A percentile compares a stretch with the other conserved stretches of the same genome.
These are phyloP conservation scores for Eremobia ochroleuca DNA, from an alignment of 2,888 invertebrate genomes.

Conservation along the genomic window DNA sequence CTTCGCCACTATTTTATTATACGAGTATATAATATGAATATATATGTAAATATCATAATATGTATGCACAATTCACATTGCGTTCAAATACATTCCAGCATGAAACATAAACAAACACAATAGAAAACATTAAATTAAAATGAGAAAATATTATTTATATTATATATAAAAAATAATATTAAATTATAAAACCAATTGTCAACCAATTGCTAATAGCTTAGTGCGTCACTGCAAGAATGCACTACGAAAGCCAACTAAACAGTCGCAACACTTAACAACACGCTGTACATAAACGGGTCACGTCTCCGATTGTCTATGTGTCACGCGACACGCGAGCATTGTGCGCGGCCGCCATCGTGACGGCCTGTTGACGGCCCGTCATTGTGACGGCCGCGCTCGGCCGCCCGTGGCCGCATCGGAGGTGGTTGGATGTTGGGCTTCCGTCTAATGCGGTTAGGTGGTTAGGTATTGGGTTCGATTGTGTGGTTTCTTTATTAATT, in stretches of 20 bases:
- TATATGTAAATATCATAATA: no score
- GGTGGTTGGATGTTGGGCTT: constrained; percentile 13
- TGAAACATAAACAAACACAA: no score
- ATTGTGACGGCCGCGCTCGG: constrained; percentile 52
- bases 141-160: no score
- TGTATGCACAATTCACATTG: no score
- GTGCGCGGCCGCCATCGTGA: constrained; percentile 56
- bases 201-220: no score
- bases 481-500: not conserved
- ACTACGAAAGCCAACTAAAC: not conserved
- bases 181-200: no score
- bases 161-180: no score
- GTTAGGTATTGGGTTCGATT: constrained; percentile 38
- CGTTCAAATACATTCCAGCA: no score
- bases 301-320: constrained; percentile 69
- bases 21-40: no score
- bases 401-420: constrained; percentile 34
- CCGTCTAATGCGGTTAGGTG: constrained; percentile 44
- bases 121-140: no score
- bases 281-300: constrained; percentile 70
- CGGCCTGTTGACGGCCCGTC: constrained; percentile 51
- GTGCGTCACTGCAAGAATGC: not conserved
- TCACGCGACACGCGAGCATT: constrained; percentile 76
- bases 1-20: no score
- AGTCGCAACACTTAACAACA: constrained; percentile 49